These are phyloP conservation scores for Apodemia mormo DNA, from an alignment of 2,888 invertebrate species.

Conservation along the genomic window DNA sequence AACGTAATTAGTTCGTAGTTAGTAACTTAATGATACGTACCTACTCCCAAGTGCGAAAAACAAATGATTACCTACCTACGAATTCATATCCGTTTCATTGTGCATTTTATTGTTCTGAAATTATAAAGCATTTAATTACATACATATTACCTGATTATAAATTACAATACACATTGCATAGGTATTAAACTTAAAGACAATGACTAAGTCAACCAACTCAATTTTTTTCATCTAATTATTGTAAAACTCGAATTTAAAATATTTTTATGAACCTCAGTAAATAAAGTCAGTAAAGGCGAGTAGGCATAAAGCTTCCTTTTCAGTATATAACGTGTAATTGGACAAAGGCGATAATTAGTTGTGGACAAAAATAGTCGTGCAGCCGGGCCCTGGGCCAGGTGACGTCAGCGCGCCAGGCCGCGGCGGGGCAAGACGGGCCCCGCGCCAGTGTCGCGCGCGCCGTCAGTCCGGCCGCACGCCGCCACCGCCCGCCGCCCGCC, in stretches of 20 bases:
- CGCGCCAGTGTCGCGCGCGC: constrained; percentile 81
- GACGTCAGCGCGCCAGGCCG: constrained; percentile 77
- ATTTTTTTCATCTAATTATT: neutral
- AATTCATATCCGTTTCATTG: neutral
- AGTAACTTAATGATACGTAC: constrained; percentile 6
- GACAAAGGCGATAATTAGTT: constrained; percentile 79
- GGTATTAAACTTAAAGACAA: constrained; percentile 1
- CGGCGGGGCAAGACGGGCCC: constrained; percentile 81
- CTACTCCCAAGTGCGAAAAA: neutral
- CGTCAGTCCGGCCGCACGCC: constrained; percentile 76
- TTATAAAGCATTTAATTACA: neutral
- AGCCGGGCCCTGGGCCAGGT: constrained; percentile 80
- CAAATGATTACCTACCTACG: neutral
- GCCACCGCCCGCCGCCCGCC: constrained; percentile 43
- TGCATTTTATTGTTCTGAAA: constrained; percentile 13
- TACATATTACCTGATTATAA: neutral
- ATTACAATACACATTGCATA: neutral
- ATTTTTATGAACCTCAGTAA: constrained; percentile 22
- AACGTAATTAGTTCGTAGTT: constrained; percentile 14
- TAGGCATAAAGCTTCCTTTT: constrained; percentile 57
- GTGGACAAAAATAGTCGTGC: constrained; percentile 77
- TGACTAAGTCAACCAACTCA: neutral
- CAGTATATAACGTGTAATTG: constrained; percentile 56
- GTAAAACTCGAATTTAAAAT: neutral
- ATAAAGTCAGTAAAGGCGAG: constrained; percentile 32